These are phyloP conservation scores for Microcebus lehilahytsara DNA, from an alignment of 2,113 vertebrate genomes.

Conservation along the genomic window DNA sequence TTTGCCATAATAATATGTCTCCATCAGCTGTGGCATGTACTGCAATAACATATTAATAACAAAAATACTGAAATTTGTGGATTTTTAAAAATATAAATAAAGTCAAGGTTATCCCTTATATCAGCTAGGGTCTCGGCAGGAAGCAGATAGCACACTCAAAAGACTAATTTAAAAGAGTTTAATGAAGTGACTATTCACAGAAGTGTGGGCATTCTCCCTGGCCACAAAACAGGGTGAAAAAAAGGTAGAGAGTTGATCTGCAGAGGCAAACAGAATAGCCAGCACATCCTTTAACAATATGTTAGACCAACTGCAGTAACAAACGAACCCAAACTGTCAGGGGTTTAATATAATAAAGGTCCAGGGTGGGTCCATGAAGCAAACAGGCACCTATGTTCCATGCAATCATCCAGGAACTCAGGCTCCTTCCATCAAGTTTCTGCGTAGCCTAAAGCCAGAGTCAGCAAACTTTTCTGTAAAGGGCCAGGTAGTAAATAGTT, in stretches of 20 bases:
- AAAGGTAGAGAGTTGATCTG: not conserved
- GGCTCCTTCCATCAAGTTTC: not conserved
- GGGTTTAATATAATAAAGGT: not conserved
- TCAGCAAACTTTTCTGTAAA: conserved; percentile 9
- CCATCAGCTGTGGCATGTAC: not conserved
- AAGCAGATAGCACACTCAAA: not conserved
- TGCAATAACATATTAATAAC: not conserved
- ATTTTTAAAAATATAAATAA: conserved; percentile 1
- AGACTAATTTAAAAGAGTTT: not conserved
- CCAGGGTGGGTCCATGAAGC: not conserved
- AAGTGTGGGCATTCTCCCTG: not conserved
- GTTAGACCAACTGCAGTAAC: not conserved
- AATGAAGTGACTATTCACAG: not conserved
- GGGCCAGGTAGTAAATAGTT: not conserved
- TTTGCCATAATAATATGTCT: not conserved
- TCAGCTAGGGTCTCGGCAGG: not conserved
- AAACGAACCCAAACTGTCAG: not conserved
- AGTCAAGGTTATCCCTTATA: not conserved
- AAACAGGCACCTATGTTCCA: not conserved
- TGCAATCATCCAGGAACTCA: not conserved
- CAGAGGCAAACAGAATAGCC: not conserved
- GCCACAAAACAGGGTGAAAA: not conserved
- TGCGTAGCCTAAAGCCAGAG: not conserved
- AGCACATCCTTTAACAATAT: not conserved
- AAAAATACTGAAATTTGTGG: not conserved